Evolutionary conservation across 1,140 invertebrate species (phyloP).

Genomic region (Drosophila setifemur): DNA sequence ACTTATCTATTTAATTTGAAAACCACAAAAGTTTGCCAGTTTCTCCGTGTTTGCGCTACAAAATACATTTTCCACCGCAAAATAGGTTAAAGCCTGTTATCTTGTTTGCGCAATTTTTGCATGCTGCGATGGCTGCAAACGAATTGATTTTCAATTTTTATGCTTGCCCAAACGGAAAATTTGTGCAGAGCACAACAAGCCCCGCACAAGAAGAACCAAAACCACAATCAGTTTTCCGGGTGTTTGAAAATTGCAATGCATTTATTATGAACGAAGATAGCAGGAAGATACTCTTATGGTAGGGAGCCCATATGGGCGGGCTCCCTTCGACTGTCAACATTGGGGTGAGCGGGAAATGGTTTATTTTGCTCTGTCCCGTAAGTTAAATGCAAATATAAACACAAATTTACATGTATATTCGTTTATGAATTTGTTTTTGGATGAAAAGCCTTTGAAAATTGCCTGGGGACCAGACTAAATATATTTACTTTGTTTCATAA

Average conservation of each 20-base stretch:
- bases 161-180: conserved; percentile 71
- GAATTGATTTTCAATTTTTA: conserved; percentile 74
- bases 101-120: conserved; percentile 49
- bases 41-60: neutral
- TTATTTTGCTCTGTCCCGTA: neutral
- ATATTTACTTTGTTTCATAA: conserved; percentile 6
- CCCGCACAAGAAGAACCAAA: neutral
- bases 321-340: conserved; percentile 2
- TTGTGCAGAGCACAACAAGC: conserved; percentile 11
- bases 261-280: conserved; percentile 28
- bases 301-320: neutral
- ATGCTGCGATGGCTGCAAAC: conserved; percentile 38
- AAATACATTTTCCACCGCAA: conserved; percentile 9
- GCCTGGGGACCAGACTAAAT: conserved; percentile 1
- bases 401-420: conserved; percentile 55
- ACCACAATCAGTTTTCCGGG: neutral
- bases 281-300: neutral
- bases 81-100: conserved; percentile 9
- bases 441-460: conserved; percentile 36
- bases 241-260: conserved; percentile 28
- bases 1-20: neutral
- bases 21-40: neutral
- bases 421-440: conserved; percentile 47
- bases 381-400: conserved; percentile 41
- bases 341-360: neutral